Base-by-base conservation (phyloP, 2,113 vertebrate species). In the Psittacula cyanocephala region DNA sequence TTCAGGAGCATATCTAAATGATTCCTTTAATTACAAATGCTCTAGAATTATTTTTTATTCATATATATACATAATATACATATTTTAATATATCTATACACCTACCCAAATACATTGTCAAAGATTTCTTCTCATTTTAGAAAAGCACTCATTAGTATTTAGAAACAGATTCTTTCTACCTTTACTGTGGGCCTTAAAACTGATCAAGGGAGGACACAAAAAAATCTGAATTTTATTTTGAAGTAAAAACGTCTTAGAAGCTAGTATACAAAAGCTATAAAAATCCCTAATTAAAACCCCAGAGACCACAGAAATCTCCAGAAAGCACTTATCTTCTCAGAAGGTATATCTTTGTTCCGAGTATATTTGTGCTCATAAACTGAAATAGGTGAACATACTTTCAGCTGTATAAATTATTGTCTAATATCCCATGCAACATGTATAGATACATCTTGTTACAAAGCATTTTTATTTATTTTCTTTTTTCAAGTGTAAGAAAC, bases 271-370 rank as follows among this genome's bases (percentile, higher is more conserved):
- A 97, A 95, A 92, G 86, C 90, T 80, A 91, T 93, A 93, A 97
- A 96, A 95, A 92, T 77, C 88, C 83, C 81, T 97, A 96, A 97
- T 96, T 97, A 97, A 97, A 97, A 95, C 95, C 90, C 96, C 57
- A 91, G 95, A 95, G 97, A 96, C 57, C 47, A 57, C 67, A 75
- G 72, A 90, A 63, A 91, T 77, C 67, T 95, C 88, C 74, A 94
- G 94, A 96, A 94, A 81, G 88, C 82, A 88, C 91, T 97, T 80
- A 75, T 78, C 84, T 95, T 77, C 91, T 97, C 93, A n/a, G 67
- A 95, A 90, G 50, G 67, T 69, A 17, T 24, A 84, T 85, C 88
- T 94, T 95, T 96, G 88, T 95, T 97, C 89, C 83, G 83, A 43
- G 25, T 50, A 46, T 89, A 64, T 78, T 76, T 70, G 46, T 52